Conservation (phyloP, 1,140 invertebrate species). For the Babylonia areolata region DNA sequence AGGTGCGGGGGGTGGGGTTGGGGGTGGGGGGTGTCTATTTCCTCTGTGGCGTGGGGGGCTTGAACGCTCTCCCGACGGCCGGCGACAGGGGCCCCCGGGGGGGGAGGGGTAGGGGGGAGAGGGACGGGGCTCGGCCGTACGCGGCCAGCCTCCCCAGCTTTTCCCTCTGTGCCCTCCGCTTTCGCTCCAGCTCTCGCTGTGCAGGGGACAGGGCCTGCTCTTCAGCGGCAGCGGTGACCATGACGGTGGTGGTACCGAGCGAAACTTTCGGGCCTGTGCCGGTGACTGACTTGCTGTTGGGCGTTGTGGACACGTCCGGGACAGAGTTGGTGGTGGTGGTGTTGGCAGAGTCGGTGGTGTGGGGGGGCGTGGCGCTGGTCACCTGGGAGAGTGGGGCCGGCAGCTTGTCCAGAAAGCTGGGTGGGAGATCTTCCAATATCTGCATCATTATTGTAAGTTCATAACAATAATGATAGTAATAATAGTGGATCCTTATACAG, state of each 20-base stretch:
- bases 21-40: too few species aligned
- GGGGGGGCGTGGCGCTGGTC: background rate
- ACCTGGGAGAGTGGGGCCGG: background rate
- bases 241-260: background rate
- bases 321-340: background rate
- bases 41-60: constrained; percentile 37
- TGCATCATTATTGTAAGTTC: too few species aligned
- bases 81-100: constrained; percentile 34
- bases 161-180: constrained; percentile 19
- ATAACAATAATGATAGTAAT: too few species aligned
- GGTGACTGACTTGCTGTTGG: background rate
- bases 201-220: background rate
- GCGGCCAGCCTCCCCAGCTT: constrained; percentile 50
- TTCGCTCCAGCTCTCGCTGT: constrained; percentile 22
- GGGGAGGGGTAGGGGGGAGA: constrained; percentile 44
- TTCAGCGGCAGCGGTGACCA: background rate
- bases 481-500: too few species aligned
- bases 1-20: too few species aligned
- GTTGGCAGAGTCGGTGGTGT: background rate
- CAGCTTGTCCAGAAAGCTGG: constrained; percentile 24
- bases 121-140: constrained; percentile 46
- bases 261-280: background rate
- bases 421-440: constrained; percentile 40
- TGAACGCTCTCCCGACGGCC: constrained; percentile 47
- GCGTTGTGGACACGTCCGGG: background rate